Evolutionary conservation across 2,888 invertebrate genomes (phyloP).

Genomic region (Embidobia sp.): DNA sequence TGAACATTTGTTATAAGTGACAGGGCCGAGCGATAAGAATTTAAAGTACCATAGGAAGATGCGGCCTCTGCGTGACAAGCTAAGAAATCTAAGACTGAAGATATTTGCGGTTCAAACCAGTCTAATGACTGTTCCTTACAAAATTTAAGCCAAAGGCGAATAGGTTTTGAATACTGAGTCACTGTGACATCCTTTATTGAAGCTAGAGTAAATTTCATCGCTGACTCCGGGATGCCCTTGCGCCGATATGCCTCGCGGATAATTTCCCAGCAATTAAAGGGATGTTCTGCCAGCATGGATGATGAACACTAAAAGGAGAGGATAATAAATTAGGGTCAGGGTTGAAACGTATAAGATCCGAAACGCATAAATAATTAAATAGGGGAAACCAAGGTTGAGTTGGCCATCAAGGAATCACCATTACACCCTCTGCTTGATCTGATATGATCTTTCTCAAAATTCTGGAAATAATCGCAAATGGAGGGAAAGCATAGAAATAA

Average conservation of each 20-base stretch:
- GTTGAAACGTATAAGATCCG: constrained; percentile 59
- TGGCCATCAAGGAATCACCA: constrained; percentile 68
- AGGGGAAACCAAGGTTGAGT: constrained; percentile 72
- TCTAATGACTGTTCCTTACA: constrained; percentile 17
- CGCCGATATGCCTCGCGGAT: constrained; percentile 65
- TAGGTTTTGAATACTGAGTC: constrained; percentile 63
- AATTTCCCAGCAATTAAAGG: constrained; percentile 70
- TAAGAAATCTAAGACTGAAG: constrained; percentile 23
- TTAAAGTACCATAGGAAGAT: constrained; percentile 30
- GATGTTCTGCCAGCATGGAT: constrained; percentile 67
- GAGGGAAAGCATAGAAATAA: constrained; percentile 18
- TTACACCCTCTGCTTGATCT: constrained; percentile 31
- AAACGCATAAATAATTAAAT: constrained; percentile 48
- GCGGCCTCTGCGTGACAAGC: not conserved
- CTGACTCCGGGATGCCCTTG: constrained; percentile 46
- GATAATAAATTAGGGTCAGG: constrained; percentile 64
- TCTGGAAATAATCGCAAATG: constrained; percentile 1
- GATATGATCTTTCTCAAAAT: not conserved
- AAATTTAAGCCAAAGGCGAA: constrained; percentile 38
- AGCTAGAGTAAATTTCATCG: constrained; percentile 11
- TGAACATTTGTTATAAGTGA: constrained; percentile 10
- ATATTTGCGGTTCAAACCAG: constrained; percentile 25
- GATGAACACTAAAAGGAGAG: constrained; percentile 67
- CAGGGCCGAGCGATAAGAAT: constrained; percentile 38
- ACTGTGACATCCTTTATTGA: constrained; percentile 40